Base-by-base conservation (phyloP, 2,888 invertebrate genomes). In the Lasioglossum morio region DNA sequence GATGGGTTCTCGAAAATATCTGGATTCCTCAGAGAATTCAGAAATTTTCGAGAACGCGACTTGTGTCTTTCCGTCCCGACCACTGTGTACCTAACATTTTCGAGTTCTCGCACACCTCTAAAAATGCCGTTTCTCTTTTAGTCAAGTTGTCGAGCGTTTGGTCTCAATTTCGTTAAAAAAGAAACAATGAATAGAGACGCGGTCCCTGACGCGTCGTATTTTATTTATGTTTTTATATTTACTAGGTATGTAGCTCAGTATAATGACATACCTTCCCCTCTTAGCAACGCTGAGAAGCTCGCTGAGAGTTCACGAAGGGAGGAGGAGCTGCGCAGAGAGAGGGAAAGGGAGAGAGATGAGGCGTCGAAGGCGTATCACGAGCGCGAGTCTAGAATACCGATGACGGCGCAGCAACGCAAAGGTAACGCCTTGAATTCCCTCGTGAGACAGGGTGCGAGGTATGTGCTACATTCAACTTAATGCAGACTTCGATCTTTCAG, bases 191-290 rank as follows among this genome's bases (percentile, higher is more conserved):
- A 82, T 80, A 87, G 88, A 90, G 84, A 80, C 75, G 77, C 81
- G 86, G 84, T 80, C 53, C 82, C 72, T 77, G 84, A 84, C 77
- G 83, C 85, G 84, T 81, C 79, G 89, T 90, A 89, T 87, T 89
- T 91, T 91, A 87, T 88, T 90, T 92, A 91, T 91, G 88, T 91
- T 92, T 92, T 91, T 91, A 92, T 87, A 92, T 94, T 92, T 85
- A 90, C 88, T 94, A 94, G 94, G 94, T 95, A 94, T 94, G 93
- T 94, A 92, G 93, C 92, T 92, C 94, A 93, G 93, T 94, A 93
- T 95, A 95, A 95, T 95, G 93, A 95, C 92, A 94, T 94, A 92
- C 92, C 94, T 94, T 94, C 93, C 93, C 94, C 94, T 93, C 94
- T 94, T 95, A 95, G 95, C 93, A 95, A 94, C 91, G 93, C 94